Evolutionary conservation across 2,888 invertebrate genomes (phyloP), one percentile per base, ranked within the genome.

Genomic region (Tridacna crocea): DNA sequence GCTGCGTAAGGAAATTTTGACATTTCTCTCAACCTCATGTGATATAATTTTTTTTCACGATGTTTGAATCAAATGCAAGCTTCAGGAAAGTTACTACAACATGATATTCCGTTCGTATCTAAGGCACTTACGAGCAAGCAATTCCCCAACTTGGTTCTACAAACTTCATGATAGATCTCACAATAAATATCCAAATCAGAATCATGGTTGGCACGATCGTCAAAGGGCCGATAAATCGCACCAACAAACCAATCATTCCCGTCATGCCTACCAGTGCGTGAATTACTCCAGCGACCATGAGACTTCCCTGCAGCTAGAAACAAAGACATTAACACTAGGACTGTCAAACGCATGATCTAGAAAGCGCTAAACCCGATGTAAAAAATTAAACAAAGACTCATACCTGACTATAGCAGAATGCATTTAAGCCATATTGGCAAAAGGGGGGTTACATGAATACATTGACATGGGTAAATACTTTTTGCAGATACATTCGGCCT

Each of bases 111-210:
- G n/a, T n/a, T n/a, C n/a, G n/a, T n/a, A n/a, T n/a, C n/a, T n/a
- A n/a, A 36, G 8, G 36, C 36, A 88, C 91, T 87, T 85, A 92
- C 98, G 97, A 96, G 27, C 96, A 96, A 12, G 91, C 90, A 15
- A 91, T 90, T 15, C 88, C 89, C 92, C 92, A 92, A 60, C 88
- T 87, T 6, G 88, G 88, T 77, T 90, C 89, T 17, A 91, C 87
- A 72, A 91, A 90, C 55, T 87, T 90, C 11, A 90, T 87, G 19
- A 89, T 88, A 10, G 91, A 85, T 24, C 87, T 77, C 24, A 88
- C 88, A 70, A 91, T 79, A 81, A 89, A 89, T 15, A 91, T 77
- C 15, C 90, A 89, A 15, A 90, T 87, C 11, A 91, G 82, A 19
- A 88, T 72, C 27, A 91, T 82, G 12, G 89, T 83, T 0, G 91